Evolutionary conservation across 2,113 vertebrate species (phyloP), one percentile per base, ranked within the genome.

Genomic region (Salvelinus alpinus): DNA sequence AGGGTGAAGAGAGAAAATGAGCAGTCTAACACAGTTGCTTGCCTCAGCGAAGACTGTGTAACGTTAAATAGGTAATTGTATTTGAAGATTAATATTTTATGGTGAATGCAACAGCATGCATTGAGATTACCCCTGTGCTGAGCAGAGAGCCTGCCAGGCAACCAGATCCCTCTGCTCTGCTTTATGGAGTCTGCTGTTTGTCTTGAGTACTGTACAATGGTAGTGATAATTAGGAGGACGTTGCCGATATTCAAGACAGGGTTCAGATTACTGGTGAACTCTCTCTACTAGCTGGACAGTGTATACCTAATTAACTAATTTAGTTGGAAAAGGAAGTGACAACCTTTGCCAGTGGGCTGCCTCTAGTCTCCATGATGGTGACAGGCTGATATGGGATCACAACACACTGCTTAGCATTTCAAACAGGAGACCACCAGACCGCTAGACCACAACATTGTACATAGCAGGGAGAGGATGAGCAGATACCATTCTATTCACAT

Each of bases 1-100:
- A 44, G 9, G 9, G 2, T 44, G 38, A 44, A 44, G 38, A 44
- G 38, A 12, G 38, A 44, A 44, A 12, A 54, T 3, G 51, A 54
- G 9, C 38, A 44, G 38, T 44, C 38, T 44, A 44, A 44, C 9
- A 8, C 18, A 62, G 13, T 62, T 18, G 8, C 38, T 44, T 44
- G 38, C 38, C 38, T 11, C 38, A 11, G 38, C 8, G 38, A 44
- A 44, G 38, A 44, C 9, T 38, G 85, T 87, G 85, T 82, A 77
- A 86, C 85, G 84, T 86, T 85, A 88, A 89, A 81, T 80, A 89
- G 80, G 79, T 73, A 51, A 48, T 76, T 77, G 74, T 78, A 72
- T 72, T 65, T 70, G 59, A 48, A 64, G 80, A 88, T 85, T 81
- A 91, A 90, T 90, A 88, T 90, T 88, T 87, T 72, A 88, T 88